Evolutionary conservation across 2,113 vertebrate species (phyloP), one percentile per base, ranked within the genome.

Genomic region (Epinephelus moara): DNA sequence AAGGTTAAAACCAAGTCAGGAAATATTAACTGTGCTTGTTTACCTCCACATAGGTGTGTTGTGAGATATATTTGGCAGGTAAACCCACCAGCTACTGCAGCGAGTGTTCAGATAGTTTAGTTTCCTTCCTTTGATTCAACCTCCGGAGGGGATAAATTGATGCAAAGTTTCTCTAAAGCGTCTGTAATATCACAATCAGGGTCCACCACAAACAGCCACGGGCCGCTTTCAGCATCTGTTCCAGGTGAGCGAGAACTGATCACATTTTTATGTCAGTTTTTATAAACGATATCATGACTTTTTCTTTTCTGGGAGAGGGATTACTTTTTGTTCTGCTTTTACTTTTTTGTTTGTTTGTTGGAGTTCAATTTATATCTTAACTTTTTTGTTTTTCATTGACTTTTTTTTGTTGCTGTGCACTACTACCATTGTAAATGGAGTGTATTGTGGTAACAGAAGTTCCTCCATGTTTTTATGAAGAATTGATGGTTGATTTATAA

Each of bases 351-450:
- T 42, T 45, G 12, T 45, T 45, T 81, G 56, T 88, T 78, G 70
- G 76, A 89, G 87, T 88, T 83, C 23, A 74, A 37, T 64, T 90
- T 88, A 71, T 81, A 70, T 75, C 52, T 84, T 66, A 66, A 62
- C 61, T 63, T 18, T 70, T 57, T 84, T 77, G 67, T 68, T 71
- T 82, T 70, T 89, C 45, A 91, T 85, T 81, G 87, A 85, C 81
- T 85, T 90, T 93, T 93, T 92, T 93, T 68, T 87, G 42, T 4
- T 94, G 87, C 92, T 87, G 91, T 93, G 82, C 93, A 95, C 94
- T 91, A 91, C 89, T 93, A 86, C 90, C 75, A 85, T 88, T 91
- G 86, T 91, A 8, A 94, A 95, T 90, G 90, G 89, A 85, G 87
- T 91, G 90, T 86, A 86, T 86, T 53, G 76, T 86, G 81, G 77